Percentiles rank a stretch among this genome's conserved stretches.
Conservation (phyloP, 2,113 vertebrate genomes). For the Stomatorhinus ivindoensis region DNA sequence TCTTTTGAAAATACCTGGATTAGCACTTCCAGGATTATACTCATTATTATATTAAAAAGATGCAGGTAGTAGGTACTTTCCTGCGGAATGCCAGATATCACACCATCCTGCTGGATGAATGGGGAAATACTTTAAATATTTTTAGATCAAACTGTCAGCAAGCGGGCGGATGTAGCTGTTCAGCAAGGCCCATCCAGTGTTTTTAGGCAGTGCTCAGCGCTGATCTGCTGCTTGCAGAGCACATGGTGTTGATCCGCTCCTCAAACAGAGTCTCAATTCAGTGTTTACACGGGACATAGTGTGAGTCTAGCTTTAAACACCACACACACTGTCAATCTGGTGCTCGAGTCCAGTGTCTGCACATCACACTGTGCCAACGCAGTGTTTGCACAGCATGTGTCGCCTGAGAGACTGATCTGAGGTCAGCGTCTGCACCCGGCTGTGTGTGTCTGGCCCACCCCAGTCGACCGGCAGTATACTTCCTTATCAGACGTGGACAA, state of each 20-base stretch:
- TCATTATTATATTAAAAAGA: too few relatives aligned
- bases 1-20: too few relatives aligned
- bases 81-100: not conserved
- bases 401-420: not conserved
- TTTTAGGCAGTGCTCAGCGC: not conserved
- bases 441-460: not conserved
- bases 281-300: constrained; percentile 4
- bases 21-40: too few relatives aligned
- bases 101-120: not conserved
- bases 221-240: not conserved
- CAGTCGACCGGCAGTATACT: not conserved
- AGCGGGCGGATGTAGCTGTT: not conserved
- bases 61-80: too few relatives aligned
- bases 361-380: not conserved
- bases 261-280: not conserved
- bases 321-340: not conserved
- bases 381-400: constrained; percentile 14
- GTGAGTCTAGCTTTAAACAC: not conserved
- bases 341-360: not conserved
- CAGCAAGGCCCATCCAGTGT: not conserved
- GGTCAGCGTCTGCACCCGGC: not conserved
- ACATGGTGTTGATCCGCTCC: not conserved
- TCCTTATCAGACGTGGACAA: not conserved
- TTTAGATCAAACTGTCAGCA: not conserved
- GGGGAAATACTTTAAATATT: not conserved